These are phyloP conservation scores for Potorous gilbertii DNA, from an alignment of 2,797 vertebrate genomes.

Conservation along the genomic window DNA sequence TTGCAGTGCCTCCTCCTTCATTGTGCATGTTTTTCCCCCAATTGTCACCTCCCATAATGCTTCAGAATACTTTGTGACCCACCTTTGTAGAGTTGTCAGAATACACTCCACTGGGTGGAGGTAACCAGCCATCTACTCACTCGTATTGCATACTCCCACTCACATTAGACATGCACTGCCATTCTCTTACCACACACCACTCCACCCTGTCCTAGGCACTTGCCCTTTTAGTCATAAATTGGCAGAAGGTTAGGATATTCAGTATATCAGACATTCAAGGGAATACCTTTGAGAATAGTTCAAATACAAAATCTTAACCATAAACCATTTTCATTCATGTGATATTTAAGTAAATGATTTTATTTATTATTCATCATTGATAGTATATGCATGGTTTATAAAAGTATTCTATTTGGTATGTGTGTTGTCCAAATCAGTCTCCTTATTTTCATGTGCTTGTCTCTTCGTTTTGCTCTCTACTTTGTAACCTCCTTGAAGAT, in stretches of 20 bases:
- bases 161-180: background rate
- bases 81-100: conserved; percentile 3
- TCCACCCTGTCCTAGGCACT: background rate
- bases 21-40: background rate
- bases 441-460: conserved; percentile 1
- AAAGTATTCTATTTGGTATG: background rate
- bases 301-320: background rate
- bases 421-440: conserved; percentile 6
- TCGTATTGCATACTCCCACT: background rate
- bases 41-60: conserved; percentile 33
- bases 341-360: background rate
- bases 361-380: background rate
- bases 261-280: conserved; percentile 6
- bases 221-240: conserved; percentile 31
- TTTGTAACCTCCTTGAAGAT: background rate
- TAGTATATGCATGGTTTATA: background rate
- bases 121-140: conserved; percentile 2
- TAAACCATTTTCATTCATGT: background rate
- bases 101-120: conserved; percentile 7
- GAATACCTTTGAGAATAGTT: conserved; percentile 2
- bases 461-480: background rate
- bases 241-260: conserved; percentile 53
- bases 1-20: background rate
- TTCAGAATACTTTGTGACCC: conserved; percentile 32
- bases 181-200: background rate